Conservation (phyloP, 2,113 vertebrate genomes). For the Dipodomys merriami region DNA sequence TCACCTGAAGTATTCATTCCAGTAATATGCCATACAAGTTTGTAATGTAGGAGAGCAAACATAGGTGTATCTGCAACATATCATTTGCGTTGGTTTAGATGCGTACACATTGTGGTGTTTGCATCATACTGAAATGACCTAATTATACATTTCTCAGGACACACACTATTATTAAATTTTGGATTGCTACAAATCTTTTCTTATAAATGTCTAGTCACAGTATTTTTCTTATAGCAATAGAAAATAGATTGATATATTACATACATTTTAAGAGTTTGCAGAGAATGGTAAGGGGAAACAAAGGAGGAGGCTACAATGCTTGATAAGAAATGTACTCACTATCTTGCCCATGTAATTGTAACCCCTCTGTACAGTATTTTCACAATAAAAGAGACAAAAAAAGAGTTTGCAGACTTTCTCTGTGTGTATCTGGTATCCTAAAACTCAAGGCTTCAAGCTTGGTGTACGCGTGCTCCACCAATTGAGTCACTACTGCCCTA, state of each 20-base stretch:
- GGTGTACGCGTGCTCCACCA: no score
- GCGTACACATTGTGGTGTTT: neutral
- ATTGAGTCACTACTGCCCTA: no score
- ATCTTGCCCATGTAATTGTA: no score
- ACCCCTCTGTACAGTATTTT: no score
- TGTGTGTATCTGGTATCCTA: neutral
- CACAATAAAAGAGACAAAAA: no score
- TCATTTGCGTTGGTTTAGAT: neutral
- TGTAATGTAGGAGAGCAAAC: neutral
- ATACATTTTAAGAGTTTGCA: no score
- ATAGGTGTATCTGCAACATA: neutral
- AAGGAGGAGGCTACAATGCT: no score
- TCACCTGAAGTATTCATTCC: neutral
- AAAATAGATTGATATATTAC: neutral
- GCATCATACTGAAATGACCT: no score
- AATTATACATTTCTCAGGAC: neutral
- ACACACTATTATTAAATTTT: neutral
- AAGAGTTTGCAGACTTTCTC: neutral
- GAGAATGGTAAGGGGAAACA: neutral
- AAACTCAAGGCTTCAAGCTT: no score
- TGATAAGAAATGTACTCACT: no score
- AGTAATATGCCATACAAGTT: neutral
- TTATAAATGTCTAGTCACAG: neutral
- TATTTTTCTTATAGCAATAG: neutral
- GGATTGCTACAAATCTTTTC: neutral